phyloP scores from a whole-genome alignment of 2,113 vertebrate genomes.

The Azemiops feae region DNA sequence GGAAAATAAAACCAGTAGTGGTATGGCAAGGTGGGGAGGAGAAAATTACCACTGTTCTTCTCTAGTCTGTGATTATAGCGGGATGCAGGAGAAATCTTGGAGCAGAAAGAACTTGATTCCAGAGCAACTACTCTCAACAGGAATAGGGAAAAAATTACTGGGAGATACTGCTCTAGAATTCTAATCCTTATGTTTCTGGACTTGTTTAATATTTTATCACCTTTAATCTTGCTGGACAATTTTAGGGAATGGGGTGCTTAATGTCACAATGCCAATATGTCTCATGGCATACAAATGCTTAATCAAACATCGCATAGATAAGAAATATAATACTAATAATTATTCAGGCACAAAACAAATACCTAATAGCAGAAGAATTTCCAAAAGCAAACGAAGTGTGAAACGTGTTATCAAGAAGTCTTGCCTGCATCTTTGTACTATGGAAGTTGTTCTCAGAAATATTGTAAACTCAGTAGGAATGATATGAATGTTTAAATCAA shows the following conservation, averaged over 20 bases:
- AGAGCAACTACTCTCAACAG: background rate
- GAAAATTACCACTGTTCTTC: background rate
- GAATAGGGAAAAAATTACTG: background rate
- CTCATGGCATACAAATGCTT: background rate
- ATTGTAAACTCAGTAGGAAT: conserved; percentile 33
- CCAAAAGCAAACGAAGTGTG: no score
- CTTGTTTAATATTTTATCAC: background rate
- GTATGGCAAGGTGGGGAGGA: background rate
- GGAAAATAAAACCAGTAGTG: background rate
- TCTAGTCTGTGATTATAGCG: background rate
- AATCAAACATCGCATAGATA: background rate
- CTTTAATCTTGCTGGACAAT: background rate
- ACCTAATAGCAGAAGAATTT: background rate
- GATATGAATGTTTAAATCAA: conserved; percentile 53
- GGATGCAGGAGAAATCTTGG: background rate
- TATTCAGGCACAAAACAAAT: background rate
- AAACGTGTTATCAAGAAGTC: background rate
- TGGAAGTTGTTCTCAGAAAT: background rate
- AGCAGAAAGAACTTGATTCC: background rate
- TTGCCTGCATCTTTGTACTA: conserved; percentile 15
- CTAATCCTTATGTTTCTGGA: background rate
- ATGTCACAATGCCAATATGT: background rate
- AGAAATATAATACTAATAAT: background rate
- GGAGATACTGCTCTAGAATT: background rate
- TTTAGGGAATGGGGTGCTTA: background rate